Evolutionary conservation across 2,113 vertebrate genomes (phyloP).

Genomic region (Boulengeromyrus knoepffleri): DNA sequence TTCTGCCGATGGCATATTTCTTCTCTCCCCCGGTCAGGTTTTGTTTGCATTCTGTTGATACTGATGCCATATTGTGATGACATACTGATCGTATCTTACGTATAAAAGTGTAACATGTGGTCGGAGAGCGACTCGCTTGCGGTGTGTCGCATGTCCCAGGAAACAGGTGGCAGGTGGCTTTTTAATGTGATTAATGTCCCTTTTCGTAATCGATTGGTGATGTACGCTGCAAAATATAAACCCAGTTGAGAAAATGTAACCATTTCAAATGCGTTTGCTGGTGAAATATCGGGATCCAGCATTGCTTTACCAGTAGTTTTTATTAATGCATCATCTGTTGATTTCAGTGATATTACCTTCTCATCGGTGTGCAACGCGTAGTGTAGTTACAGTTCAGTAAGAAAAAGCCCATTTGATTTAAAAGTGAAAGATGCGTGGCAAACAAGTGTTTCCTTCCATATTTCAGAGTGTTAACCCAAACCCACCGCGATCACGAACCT

Average conservation of each 20-base stretch:
- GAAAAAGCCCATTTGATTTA: background rate
- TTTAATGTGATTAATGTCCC: background rate
- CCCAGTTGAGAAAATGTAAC: background rate
- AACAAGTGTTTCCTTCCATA: background rate
- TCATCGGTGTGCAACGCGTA: background rate
- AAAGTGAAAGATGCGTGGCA: background rate
- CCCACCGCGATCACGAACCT: background rate
- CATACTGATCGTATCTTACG: background rate
- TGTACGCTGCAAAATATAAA: background rate
- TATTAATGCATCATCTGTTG: background rate
- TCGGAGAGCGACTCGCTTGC: background rate
- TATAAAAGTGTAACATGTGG: background rate
- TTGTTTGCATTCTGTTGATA: background rate
- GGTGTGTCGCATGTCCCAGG: background rate
- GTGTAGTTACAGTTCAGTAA: background rate
- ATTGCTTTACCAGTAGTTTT: background rate
- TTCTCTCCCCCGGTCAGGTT: background rate
- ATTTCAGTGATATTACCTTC: background rate
- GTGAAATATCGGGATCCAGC: background rate
- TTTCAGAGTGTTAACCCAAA: background rate
- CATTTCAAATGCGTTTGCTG: background rate
- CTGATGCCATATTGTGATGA: background rate
- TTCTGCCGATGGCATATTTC: background rate
- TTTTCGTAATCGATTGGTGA: background rate
- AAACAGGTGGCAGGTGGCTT: background rate